Conservation (phyloP, 2,113 vertebrate genomes). For the Hucho hucho region DNA sequence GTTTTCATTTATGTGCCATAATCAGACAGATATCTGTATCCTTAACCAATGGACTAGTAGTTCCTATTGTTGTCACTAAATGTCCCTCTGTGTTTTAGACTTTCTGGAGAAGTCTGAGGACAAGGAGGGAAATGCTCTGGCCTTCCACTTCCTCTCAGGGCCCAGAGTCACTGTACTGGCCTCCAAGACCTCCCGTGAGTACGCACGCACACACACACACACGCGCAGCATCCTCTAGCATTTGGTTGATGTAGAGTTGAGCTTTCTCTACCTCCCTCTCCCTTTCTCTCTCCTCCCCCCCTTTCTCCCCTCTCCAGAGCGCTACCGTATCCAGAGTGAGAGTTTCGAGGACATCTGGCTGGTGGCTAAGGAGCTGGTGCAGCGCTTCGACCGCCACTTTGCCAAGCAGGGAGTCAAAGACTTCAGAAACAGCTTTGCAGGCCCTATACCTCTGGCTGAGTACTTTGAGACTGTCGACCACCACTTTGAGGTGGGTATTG, state of each 20-base stretch:
- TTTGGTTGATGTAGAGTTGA: no score
- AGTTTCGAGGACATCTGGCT: constrained; percentile 93
- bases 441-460: constrained; percentile 86
- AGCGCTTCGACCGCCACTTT: constrained; percentile 82
- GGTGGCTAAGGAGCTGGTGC: constrained; percentile 82
- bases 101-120: constrained; percentile 81
- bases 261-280: no score
- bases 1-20: no score
- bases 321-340: constrained; percentile 95
- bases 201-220: no score
- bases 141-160: constrained; percentile 86
- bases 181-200: constrained; percentile 97
- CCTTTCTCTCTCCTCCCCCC: constrained; percentile 3
- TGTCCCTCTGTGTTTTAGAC: constrained; percentile 68
- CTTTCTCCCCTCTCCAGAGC: constrained; percentile 71
- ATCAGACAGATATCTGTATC: no score
- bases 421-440: constrained; percentile 85
- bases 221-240: background rate
- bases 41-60: no score
- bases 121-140: constrained; percentile 84
- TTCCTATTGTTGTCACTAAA: constrained; percentile 16
- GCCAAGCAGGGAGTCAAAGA: constrained; percentile 83
- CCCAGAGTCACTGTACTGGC: constrained; percentile 85
- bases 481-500: constrained; percentile 87
- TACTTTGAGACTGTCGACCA: constrained; percentile 93